Conservation (phyloP, 2,113 vertebrate genomes). For the Myotis davidii region DNA sequence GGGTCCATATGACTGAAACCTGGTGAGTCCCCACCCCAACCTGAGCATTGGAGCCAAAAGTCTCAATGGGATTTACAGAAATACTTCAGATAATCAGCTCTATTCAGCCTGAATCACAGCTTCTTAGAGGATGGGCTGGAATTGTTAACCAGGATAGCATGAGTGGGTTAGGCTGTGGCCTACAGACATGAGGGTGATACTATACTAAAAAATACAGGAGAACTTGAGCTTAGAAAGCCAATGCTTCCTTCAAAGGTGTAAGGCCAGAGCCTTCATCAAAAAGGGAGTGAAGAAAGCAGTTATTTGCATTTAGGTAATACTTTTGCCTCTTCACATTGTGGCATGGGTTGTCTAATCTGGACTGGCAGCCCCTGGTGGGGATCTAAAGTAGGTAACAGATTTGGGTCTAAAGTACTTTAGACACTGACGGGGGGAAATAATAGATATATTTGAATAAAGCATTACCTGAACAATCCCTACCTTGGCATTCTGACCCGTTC, state of each 20-base stretch:
- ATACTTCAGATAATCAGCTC: neutral
- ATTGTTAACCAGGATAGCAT: neutral
- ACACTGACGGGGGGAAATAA: neutral
- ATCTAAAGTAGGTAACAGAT: slow-evolving; percentile 11
- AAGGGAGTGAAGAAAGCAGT: neutral
- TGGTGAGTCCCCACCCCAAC: neutral
- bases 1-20: neutral
- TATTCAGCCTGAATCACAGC: neutral
- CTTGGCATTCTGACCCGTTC: neutral
- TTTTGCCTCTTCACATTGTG: slow-evolving; percentile 41
- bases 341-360: neutral
- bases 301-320: neutral
- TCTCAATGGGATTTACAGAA: neutral
- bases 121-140: neutral
- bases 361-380: neutral
- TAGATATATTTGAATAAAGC: neutral
- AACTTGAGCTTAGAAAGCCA: neutral
- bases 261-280: neutral
- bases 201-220: neutral
- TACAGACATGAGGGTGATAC: neutral
- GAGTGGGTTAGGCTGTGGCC: neutral
- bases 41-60: neutral
- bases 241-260: neutral
- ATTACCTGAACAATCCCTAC: neutral
- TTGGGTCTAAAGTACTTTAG: neutral